phyloP scores from a whole-genome alignment of 2,888 invertebrate species.

The Nipponacmea schrenckii region DNA sequence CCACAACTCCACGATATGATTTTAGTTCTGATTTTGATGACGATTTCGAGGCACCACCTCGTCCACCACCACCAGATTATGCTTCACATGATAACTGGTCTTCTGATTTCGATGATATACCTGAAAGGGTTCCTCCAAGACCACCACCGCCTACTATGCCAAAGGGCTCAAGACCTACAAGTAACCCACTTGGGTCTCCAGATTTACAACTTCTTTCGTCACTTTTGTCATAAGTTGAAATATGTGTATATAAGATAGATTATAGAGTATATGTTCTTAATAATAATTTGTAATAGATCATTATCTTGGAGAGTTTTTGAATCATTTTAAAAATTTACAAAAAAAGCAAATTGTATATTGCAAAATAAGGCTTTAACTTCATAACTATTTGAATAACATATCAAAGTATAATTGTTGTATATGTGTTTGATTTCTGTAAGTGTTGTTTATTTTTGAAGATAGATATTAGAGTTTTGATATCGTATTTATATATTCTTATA shows the following conservation, averaged over 20 bases:
- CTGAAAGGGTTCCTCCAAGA: neutral
- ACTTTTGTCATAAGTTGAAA: neutral
- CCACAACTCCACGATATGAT: neutral
- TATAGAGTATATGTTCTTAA: too few species aligned
- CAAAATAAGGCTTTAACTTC: too few species aligned
- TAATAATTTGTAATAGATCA: too few species aligned
- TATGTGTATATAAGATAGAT: neutral
- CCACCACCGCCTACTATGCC: neutral
- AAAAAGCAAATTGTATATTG: too few species aligned
- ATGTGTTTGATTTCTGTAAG: too few species aligned
- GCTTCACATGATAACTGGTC: neutral
- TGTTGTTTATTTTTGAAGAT: too few species aligned
- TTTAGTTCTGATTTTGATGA: neutral
- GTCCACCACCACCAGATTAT: neutral
- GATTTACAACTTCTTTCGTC: neutral
- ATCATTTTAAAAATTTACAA: too few species aligned
- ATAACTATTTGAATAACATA: too few species aligned
- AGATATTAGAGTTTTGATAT: too few species aligned
- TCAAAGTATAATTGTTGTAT: too few species aligned
- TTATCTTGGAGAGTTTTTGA: too few species aligned
- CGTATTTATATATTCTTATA: too few species aligned
- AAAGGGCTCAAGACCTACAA: neutral
- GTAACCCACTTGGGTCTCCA: neutral
- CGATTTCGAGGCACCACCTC: conserved; percentile 1
- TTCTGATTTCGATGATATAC: neutral